Conservation (phyloP, 2,113 vertebrate species). For the Pterocles orientalis region DNA sequence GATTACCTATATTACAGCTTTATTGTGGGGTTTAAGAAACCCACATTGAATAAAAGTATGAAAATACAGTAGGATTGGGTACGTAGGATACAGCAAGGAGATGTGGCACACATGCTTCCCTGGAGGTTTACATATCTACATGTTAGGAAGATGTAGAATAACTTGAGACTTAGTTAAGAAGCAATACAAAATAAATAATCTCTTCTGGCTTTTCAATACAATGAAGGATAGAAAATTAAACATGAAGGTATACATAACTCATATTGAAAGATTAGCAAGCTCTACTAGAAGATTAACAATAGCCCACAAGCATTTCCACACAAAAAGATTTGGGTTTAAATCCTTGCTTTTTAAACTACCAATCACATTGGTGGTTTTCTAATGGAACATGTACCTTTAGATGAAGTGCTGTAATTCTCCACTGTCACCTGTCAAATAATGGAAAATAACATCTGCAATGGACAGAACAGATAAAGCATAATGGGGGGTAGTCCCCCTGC, state of each 20-base stretch:
- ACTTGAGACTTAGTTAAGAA: not conserved
- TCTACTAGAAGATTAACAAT: not conserved
- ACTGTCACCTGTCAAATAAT: not conserved
- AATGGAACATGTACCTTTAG: not conserved
- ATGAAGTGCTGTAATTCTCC: not conserved
- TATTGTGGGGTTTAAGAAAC: not conserved
- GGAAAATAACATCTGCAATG: not conserved
- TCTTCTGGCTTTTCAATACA: not conserved
- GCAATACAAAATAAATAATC: not conserved
- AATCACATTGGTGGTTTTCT: not conserved
- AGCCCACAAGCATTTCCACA: not conserved
- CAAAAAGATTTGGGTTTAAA: not conserved
- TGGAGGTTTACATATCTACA: not conserved
- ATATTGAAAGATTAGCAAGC: not conserved
- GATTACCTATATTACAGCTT: not conserved
- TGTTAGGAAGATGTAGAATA: not conserved
- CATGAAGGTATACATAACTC: not conserved
- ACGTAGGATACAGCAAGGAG: not conserved
- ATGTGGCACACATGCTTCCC: not conserved
- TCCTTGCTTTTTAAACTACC: not conserved
- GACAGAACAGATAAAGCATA: not conserved
- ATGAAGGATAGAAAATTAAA: not conserved
- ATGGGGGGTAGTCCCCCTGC: too few species aligned
- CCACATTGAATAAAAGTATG: not conserved
- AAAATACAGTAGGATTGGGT: not conserved